Conservation (phyloP, 1,140 invertebrate genomes). For the Ephestia elutella region DNA sequence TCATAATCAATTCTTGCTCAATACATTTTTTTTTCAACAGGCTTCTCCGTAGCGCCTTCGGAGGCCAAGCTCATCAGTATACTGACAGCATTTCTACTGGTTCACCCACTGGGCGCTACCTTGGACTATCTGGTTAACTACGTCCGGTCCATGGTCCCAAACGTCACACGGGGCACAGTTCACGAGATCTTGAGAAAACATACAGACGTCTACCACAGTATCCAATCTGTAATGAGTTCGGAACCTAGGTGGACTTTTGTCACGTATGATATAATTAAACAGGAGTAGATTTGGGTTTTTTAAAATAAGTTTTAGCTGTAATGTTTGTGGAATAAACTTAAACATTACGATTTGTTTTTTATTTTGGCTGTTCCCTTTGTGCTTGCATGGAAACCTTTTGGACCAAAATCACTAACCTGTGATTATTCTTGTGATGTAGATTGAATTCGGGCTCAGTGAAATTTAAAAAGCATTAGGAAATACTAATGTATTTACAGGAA, state of each 20-base stretch:
- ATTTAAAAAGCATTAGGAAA: no score
- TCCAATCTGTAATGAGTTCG: conserved; percentile 36
- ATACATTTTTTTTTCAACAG: conserved; percentile 4
- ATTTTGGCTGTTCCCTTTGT: no score
- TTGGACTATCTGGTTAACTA: conserved; percentile 50
- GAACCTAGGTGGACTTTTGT: conserved; percentile 47
- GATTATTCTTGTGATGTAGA: no score
- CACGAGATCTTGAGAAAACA: conserved; percentile 39
- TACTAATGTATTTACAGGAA: no score
- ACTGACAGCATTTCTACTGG: conserved; percentile 51
- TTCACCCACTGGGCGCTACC: conserved; percentile 48
- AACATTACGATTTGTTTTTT: no score
- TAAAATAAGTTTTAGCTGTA: no score
- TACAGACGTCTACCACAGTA: conserved; percentile 39
- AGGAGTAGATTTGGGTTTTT: no score
- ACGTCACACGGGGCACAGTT: conserved; percentile 34
- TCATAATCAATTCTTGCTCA: conserved; percentile 15
- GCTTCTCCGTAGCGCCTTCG: conserved; percentile 22
- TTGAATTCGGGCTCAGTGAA: no score
- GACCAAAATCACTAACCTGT: no score
- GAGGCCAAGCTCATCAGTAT: conserved; percentile 57
- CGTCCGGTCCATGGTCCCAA: conserved; percentile 40
- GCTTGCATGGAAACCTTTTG: no score
- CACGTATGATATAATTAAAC: conserved; percentile 29
- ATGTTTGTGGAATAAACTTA: no score